A percentile compares a stretch with the other conserved stretches of the same genome.
Evolutionary conservation across 2,113 vertebrate species (phyloP).

Genomic region (Xiphophorus couchianus): DNA sequence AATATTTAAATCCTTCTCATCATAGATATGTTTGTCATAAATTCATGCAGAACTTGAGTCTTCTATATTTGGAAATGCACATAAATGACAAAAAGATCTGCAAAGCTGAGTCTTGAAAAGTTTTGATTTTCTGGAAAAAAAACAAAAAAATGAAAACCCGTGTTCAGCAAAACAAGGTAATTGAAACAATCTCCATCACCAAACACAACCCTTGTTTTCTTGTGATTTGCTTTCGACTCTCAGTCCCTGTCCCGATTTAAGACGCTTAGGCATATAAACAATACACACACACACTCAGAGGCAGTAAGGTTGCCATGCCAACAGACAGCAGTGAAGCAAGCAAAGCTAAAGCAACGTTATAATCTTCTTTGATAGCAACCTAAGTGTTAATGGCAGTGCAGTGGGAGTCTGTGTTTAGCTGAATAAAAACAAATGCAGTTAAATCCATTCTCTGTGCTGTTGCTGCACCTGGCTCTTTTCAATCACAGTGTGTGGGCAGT

Average conservation of each 20-base stretch:
- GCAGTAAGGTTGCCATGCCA: constrained; percentile 72
- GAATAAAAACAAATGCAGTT: constrained; percentile 45
- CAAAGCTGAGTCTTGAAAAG: too few species aligned
- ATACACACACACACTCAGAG: constrained; percentile 39
- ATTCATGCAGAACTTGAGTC: background rate
- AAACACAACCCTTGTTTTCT: constrained; percentile 1
- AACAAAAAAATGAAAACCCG: too few species aligned
- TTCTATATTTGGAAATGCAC: too few species aligned
- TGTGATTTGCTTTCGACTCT: background rate
- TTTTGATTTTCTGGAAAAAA: too few species aligned
- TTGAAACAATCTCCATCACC: background rate
- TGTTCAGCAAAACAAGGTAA: background rate
- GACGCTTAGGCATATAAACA: constrained; percentile 15
- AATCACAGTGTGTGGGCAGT: constrained; percentile 65
- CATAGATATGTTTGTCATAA: background rate
- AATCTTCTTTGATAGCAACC: constrained; percentile 39
- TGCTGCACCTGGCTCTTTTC: constrained; percentile 51
- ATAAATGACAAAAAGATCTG: too few species aligned
- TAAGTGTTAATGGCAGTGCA: constrained; percentile 38
- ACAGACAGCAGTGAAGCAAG: constrained; percentile 65
- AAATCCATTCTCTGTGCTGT: constrained; percentile 23
- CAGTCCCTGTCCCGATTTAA: constrained; percentile 2
- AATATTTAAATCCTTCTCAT: too few species aligned
- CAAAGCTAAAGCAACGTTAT: constrained; percentile 53
- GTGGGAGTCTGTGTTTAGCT: constrained; percentile 43